Conservation (phyloP, 2,797 vertebrate species). For the Brachyrhaphis roseni region DNA sequence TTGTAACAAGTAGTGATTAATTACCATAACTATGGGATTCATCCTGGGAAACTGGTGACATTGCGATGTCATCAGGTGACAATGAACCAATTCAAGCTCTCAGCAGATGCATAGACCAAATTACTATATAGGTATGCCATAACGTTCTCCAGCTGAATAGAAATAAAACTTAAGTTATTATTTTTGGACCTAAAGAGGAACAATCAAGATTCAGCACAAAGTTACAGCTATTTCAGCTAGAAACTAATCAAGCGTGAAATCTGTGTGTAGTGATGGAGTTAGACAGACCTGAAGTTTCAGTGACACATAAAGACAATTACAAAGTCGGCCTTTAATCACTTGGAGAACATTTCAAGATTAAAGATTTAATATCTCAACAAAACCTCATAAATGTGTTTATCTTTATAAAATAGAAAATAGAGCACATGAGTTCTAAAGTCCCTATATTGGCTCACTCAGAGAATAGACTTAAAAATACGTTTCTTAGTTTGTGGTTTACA, state of each 20-base stretch:
- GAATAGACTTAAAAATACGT: background rate
- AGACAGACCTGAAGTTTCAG: background rate
- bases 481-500: background rate
- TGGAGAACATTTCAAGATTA: no score
- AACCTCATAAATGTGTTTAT: background rate
- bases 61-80: background rate
- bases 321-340: no score
- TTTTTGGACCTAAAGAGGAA: background rate
- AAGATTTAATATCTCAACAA: background rate
- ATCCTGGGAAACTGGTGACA: background rate
- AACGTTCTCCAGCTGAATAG: background rate
- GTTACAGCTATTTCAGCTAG: background rate
- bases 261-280: background rate
- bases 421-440: background rate
- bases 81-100: background rate
- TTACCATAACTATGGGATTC: background rate
- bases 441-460: background rate
- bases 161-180: background rate
- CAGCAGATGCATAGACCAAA: background rate
- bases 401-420: background rate
- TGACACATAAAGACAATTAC: no score
- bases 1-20: background rate
- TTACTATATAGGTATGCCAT: background rate
- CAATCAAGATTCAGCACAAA: background rate
- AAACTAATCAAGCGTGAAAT: background rate